phyloP scores from a whole-genome alignment of 2,797 vertebrate species.

The Sebastes itinus region DNA sequence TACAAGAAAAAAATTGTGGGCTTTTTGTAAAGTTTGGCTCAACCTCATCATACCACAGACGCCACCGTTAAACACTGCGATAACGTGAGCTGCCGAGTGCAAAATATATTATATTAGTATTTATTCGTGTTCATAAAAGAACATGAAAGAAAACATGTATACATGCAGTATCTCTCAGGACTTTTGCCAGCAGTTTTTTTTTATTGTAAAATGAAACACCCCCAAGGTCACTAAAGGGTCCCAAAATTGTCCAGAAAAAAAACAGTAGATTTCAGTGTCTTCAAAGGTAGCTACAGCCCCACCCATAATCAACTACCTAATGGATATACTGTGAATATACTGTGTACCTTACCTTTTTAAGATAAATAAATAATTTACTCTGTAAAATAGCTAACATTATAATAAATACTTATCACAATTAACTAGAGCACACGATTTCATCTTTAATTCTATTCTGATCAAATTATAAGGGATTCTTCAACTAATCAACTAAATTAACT shows the following conservation, averaged over 20 bases:
- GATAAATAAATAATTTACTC: neutral
- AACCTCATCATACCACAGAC: no score
- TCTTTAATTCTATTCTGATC: neutral
- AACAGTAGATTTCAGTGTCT: neutral
- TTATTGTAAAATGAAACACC: neutral
- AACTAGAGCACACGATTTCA: neutral
- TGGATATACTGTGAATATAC: neutral
- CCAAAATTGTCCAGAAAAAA: neutral
- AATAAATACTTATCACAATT: no score
- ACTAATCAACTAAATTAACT: neutral
- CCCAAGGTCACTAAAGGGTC: neutral
- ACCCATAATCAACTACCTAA: neutral
- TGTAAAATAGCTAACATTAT: neutral
- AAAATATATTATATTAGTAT: no score
- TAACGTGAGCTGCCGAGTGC: no score
- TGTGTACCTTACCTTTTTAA: neutral
- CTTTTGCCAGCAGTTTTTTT: neutral
- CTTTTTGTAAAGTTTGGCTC: no score
- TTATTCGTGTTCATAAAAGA: no score
- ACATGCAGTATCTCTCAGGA: no score
- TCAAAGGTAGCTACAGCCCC: neutral
- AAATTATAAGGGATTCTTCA: neutral
- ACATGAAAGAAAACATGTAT: no score
- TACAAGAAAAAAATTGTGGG: no score
- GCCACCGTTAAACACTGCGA: no score